Base-by-base conservation (phyloP, 2,888 invertebrate genomes). In the Hedya salicella region DNA sequence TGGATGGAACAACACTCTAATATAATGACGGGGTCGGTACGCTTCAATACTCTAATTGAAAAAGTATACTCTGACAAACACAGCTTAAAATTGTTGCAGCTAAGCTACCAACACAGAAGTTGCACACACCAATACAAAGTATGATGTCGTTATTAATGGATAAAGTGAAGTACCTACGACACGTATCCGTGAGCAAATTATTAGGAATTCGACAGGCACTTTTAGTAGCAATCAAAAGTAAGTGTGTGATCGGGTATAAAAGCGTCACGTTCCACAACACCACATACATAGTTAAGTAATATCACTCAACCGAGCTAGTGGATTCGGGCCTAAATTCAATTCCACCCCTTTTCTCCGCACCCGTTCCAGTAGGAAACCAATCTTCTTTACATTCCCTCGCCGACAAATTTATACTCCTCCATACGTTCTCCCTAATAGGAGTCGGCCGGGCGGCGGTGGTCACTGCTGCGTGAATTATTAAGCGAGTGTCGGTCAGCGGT, bases 21-120 rank as follows among this genome's bases (percentile, higher is more conserved):
- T 90, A 89, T 91, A 91, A 92, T 91, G 91, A 91, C 89, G 88
- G 91, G 88, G 88, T 89, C 88, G 89, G 88, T 89, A 90, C 91
- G 90, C 91, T 91, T 90, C 90, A 92, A 91, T 89, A 88, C 90
- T 88, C 89, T 91, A 90, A 92, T 91, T 92, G 89, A 88, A 89
- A 91, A 91, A 89, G 90, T 89, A 89, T 87, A 89, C 89, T 87
- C 86, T 81, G 83, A 85, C 80, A 81, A n/a, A 80, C 87, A 80
- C 86, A 85, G 87, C 87, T 87, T 87, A 87, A 86, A 85, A 87
- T 84, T 85, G 85, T 85, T 86, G 40, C 66, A 61, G 61, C 54
- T 39, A n/a, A 48, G 66, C 42, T 66, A 66, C 66, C 49, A 49
- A 62, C 44, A 32, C 49, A 62, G 46, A 56, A 63, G 11, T 48